Conservation (phyloP, 2,113 vertebrate genomes). For the Microtus oregoni region DNA sequence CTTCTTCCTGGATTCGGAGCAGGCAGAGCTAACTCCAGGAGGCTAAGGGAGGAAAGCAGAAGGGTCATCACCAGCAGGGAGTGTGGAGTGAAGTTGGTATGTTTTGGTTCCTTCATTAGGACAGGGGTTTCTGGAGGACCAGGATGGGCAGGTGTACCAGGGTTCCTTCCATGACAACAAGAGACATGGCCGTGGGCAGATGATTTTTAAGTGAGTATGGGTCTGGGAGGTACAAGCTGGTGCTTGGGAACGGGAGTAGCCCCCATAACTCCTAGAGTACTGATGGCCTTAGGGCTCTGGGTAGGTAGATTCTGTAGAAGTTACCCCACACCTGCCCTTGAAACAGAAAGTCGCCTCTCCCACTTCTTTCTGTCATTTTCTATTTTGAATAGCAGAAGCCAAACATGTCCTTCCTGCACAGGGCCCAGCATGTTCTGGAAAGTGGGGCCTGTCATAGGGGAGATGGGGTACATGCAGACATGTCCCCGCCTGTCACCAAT, state of each 20-base stretch:
- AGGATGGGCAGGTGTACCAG: constrained; percentile 39
- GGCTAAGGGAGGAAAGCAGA: accelerated
- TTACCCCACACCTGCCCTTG: not conserved
- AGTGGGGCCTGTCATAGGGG: not conserved
- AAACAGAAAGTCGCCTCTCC: too few species aligned
- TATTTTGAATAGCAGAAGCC: not conserved
- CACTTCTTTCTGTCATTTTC: not conserved
- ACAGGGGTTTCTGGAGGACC: constrained; percentile 62
- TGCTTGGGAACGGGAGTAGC: not conserved
- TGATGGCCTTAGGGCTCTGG: not conserved
- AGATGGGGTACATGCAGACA: not conserved
- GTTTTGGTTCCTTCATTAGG: constrained; percentile 25
- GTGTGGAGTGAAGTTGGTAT: accelerated
- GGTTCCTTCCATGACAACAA: constrained; percentile 64
- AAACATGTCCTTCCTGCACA: not conserved
- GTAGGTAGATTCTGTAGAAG: not conserved
- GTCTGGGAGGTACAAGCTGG: not conserved
- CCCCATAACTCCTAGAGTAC: not conserved
- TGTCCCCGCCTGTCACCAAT: not conserved
- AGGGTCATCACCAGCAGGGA: accelerated
- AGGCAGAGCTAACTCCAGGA: not conserved
- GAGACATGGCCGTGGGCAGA: constrained; percentile 52
- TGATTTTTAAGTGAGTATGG: constrained; percentile 51
- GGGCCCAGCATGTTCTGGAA: not conserved
- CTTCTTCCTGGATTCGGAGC: not conserved